Evolutionary conservation across 1,140 invertebrate genomes (phyloP).

Genomic region (Euwallacea fornicatus): DNA sequence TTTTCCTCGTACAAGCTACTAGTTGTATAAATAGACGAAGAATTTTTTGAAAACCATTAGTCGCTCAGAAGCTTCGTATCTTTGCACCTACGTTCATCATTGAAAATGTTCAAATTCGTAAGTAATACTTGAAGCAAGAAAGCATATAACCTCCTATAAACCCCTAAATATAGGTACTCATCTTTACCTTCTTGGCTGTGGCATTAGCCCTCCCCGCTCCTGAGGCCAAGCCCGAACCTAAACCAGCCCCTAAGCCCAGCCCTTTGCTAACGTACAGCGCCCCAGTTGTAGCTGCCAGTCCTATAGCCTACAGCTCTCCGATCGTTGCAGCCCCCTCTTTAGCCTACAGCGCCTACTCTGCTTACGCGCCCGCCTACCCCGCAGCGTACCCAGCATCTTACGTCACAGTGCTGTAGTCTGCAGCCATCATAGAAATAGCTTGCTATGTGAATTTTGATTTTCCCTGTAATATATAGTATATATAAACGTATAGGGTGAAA

Average conservation of each 20-base stretch:
- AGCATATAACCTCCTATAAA: no score
- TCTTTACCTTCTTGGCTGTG: not conserved
- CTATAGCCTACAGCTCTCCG: slow-evolving; percentile 19
- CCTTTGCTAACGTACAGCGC: slow-evolving; percentile 26
- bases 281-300: slow-evolving; percentile 5
- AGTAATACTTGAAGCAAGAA: not conserved
- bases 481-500: no score
- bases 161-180: no score
- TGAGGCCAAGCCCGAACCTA: slow-evolving; percentile 25
- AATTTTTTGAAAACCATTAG: no score
- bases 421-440: no score
- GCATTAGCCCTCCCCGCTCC: not conserved
- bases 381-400: slow-evolving; percentile 8
- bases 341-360: slow-evolving; percentile 34
- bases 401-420: no score
- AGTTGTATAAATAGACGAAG: no score
- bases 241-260: slow-evolving; percentile 5
- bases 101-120: not conserved
- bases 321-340: slow-evolving; percentile 16
- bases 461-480: no score
- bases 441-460: no score
- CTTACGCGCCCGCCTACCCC: slow-evolving; percentile 20
- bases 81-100: no score
- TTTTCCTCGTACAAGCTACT: no score
- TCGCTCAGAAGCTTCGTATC: no score